A percentile compares a stretch with the other conserved stretches of the same genome.
These are phyloP conservation scores for Callocephalon fimbriatum DNA, from an alignment of 2,113 vertebrate species.

Conservation along the genomic window DNA sequence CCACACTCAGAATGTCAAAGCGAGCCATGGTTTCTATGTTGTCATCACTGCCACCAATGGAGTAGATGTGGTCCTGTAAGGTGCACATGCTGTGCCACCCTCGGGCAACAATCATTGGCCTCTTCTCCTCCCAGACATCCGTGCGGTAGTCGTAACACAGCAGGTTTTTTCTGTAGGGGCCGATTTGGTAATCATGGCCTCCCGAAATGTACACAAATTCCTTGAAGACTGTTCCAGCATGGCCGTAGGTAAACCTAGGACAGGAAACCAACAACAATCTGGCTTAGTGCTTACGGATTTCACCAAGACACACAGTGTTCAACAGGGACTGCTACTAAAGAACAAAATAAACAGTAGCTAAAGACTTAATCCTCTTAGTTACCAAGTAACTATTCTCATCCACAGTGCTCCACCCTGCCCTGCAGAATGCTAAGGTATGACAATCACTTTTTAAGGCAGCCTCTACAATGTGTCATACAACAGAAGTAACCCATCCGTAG, in stretches of 20 bases:
- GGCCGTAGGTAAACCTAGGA: constrained; percentile 90
- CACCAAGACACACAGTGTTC: not conserved
- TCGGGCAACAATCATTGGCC: constrained; percentile 86
- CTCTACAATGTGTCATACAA: constrained; percentile 3
- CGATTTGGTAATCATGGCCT: constrained; percentile 93
- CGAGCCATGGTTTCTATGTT: constrained; percentile 89
- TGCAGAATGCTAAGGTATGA: not conserved
- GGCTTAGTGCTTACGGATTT: fast-evolving
- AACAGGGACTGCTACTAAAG: not conserved
- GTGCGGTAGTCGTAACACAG: constrained; percentile 87
- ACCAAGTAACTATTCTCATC: not conserved
- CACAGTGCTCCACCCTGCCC: not conserved
- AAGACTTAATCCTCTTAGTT: not conserved
- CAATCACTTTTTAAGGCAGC: constrained; percentile 27
- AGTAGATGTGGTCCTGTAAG: constrained; percentile 87
- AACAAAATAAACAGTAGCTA: not conserved
- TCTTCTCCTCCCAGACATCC: constrained; percentile 86
- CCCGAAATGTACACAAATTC: constrained; percentile 92
- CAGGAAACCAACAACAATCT: not conserved
- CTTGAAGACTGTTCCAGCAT: constrained; percentile 88
- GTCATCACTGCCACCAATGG: constrained; percentile 92
- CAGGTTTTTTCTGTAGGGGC: constrained; percentile 90
- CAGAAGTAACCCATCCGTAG: not conserved
- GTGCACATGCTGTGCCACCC: constrained; percentile 98
- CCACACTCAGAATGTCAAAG: constrained; percentile 91